phyloP scores from a whole-genome alignment of 2,113 vertebrate species.

The Pogonocichla stellata region DNA sequence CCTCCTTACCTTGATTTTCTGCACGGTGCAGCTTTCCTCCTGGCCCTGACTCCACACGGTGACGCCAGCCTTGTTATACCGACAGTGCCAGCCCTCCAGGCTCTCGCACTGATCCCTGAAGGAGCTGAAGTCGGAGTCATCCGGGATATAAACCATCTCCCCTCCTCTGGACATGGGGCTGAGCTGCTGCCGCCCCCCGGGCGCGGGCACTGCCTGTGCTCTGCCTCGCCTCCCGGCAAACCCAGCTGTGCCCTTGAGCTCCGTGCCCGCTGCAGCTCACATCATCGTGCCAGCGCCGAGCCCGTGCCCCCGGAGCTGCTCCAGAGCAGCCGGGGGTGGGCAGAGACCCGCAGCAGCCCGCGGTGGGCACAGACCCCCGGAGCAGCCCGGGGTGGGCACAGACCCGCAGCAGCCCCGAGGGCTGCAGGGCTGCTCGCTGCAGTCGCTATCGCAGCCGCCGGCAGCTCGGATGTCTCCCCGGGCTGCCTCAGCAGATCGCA shows the following conservation, averaged over 20 bases:
- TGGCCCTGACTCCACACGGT: slow-evolving; percentile 80
- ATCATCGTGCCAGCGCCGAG: not conserved
- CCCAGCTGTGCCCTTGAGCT: not conserved
- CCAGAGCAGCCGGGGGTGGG: too few species aligned
- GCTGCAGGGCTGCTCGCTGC: not conserved
- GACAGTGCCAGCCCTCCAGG: slow-evolving; percentile 81
- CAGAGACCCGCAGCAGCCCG: too few species aligned
- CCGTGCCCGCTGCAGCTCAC: not conserved
- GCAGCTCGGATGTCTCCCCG: slow-evolving; percentile 20
- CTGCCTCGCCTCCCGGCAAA: not conserved
- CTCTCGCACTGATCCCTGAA: slow-evolving; percentile 83
- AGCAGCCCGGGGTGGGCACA: not conserved
- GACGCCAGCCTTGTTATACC: slow-evolving; percentile 81
- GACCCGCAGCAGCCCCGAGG: not conserved
- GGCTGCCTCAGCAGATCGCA: not conserved
- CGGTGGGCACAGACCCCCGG: too few species aligned
- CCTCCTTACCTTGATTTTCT: slow-evolving; percentile 87
- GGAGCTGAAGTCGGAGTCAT: slow-evolving; percentile 82
- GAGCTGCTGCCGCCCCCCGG: not conserved
- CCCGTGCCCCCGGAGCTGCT: not conserved
- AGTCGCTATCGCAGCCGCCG: not conserved
- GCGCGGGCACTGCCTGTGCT: not conserved
- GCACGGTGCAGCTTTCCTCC: slow-evolving; percentile 77
- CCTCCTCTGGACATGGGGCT: slow-evolving; percentile 29
- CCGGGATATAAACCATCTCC: slow-evolving; percentile 80